phyloP scores from a whole-genome alignment of 2,113 vertebrate species.

The Carassius auratus region DNA sequence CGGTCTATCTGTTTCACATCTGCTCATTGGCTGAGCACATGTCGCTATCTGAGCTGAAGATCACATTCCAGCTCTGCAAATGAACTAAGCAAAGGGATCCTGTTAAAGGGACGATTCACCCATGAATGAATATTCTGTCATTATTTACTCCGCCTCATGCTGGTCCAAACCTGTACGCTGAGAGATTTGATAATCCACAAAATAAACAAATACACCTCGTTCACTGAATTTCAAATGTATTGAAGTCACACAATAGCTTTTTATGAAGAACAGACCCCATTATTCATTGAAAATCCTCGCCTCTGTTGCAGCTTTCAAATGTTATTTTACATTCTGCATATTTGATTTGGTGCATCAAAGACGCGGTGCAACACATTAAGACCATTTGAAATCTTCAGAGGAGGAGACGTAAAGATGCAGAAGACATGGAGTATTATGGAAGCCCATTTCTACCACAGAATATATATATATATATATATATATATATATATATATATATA shows the following conservation, averaged over 20 bases:
- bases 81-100: not conserved
- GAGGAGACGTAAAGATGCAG: not conserved
- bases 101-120: not conserved
- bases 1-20: constrained; percentile 46
- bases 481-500: no score
- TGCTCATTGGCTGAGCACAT: constrained; percentile 31
- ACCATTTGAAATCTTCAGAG: not conserved
- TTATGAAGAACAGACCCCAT: not conserved
- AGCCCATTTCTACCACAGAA: no score
- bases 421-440: not conserved
- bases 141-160: not conserved
- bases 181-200: not conserved
- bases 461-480: no score
- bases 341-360: not conserved
- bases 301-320: not conserved
- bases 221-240: not conserved
- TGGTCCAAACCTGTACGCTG: no score
- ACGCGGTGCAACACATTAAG: not conserved
- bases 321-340: not conserved
- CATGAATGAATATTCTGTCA: not conserved
- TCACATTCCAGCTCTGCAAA: not conserved
- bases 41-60: not conserved
- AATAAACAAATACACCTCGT: no score
- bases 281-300: not conserved
- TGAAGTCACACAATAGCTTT: not conserved